These are phyloP conservation scores for Gryon sp. DNA, from an alignment of 1,140 invertebrate species.

Conservation along the genomic window DNA sequence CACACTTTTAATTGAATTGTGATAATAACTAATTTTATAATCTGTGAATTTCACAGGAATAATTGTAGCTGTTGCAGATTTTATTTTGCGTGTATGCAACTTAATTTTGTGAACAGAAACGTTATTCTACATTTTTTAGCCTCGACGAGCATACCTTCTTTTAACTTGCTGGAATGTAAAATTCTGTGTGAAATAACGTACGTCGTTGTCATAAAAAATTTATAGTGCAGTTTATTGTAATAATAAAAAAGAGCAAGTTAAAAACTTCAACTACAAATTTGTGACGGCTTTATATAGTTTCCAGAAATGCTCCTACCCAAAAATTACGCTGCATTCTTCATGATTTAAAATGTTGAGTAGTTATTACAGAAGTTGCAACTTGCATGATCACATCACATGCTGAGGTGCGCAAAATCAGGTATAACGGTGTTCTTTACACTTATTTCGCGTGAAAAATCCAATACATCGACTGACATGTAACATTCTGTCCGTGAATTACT, in stretches of 20 bases:
- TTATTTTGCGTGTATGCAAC: too few species aligned
- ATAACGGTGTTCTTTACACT: neutral
- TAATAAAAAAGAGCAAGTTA: constrained; percentile 34
- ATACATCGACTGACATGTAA: constrained; percentile 1
- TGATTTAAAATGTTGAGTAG: constrained; percentile 46
- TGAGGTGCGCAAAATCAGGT: neutral
- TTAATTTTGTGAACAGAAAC: constrained; percentile 42
- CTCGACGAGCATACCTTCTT: constrained; percentile 32
- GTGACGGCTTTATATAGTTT: constrained; percentile 27
- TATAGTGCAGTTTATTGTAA: constrained; percentile 46
- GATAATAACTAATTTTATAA: too few species aligned
- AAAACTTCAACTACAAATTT: constrained; percentile 15
- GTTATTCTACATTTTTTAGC: constrained; percentile 40
- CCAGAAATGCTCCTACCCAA: constrained; percentile 4
- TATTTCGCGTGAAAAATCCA: neutral
- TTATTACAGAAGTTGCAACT: constrained; percentile 24
- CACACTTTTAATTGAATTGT: too few species aligned
- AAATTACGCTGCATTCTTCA: constrained; percentile 46
- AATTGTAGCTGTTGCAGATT: too few species aligned
- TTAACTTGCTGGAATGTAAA: constrained; percentile 30
- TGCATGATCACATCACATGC: constrained; percentile 1
- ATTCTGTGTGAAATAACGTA: constrained; percentile 42
- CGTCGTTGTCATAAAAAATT: constrained; percentile 41
- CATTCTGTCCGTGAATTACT: neutral
- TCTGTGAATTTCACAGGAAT: too few species aligned